Evolutionary conservation across 2,888 invertebrate species (phyloP).

Genomic region (Julus scandinavius): DNA sequence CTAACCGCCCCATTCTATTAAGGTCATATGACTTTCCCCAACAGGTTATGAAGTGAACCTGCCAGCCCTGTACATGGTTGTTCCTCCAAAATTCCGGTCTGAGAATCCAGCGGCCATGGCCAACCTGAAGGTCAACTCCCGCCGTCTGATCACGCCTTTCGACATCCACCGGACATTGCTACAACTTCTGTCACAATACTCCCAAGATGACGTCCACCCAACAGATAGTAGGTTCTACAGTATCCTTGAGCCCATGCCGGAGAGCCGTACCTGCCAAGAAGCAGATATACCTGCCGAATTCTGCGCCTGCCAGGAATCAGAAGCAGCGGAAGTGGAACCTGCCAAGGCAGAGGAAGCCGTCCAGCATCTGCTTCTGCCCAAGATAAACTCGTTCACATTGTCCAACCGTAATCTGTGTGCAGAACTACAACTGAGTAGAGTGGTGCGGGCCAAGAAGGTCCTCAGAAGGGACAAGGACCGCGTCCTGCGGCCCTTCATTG

Average conservation of each 20-base stretch:
- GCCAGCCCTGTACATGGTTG: constrained; percentile 36
- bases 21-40: too few relatives aligned
- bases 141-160: constrained; percentile 22
- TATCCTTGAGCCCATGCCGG: constrained; percentile 33
- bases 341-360: background rate
- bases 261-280: constrained; percentile 7
- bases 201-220: background rate
- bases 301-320: constrained; percentile 36
- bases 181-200: background rate
- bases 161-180: constrained; percentile 39
- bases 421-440: background rate
- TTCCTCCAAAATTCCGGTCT: constrained; percentile 62
- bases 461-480: background rate
- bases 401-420: background rate
- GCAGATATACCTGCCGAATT: constrained; percentile 39
- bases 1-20: too few relatives aligned
- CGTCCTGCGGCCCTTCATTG: background rate
- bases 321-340: background rate
- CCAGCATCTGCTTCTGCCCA: background rate
- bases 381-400: background rate
- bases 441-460: background rate
- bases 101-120: constrained; percentile 73
- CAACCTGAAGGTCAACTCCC: background rate
- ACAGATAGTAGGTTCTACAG: background rate
- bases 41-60: constrained; percentile 46